These are phyloP conservation scores for Saxidomus purpurata DNA, from an alignment of 1,140 invertebrate species.

Conservation along the genomic window DNA sequence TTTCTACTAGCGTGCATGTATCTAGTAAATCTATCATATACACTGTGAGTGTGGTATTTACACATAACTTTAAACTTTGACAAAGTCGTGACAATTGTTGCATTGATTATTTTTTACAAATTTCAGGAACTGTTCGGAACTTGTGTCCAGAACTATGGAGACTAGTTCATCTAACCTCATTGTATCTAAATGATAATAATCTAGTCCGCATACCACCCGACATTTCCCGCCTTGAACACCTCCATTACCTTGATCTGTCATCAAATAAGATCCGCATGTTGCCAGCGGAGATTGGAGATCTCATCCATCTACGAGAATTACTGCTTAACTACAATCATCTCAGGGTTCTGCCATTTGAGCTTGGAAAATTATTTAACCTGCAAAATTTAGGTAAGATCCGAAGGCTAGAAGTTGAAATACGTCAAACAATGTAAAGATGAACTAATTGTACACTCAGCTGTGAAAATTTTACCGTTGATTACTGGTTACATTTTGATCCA, in stretches of 20 bases:
- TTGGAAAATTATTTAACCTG: constrained; percentile 99
- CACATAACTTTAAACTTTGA: too few relatives aligned
- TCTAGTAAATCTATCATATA: too few relatives aligned
- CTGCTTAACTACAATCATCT: constrained; percentile 97
- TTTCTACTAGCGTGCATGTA: too few relatives aligned
- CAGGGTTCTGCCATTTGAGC: constrained; percentile 96
- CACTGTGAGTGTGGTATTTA: too few relatives aligned
- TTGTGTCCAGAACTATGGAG: constrained; percentile 96
- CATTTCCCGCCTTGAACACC: constrained; percentile 93
- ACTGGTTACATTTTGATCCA: too few relatives aligned
- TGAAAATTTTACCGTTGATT: too few relatives aligned
- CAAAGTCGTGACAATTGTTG: too few relatives aligned
- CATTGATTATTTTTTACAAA: background rate
- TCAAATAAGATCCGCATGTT: constrained; percentile 95
- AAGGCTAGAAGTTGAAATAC: too few relatives aligned
- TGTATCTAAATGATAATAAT: constrained; percentile 98
- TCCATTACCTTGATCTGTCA: constrained; percentile 96
- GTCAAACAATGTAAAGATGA: too few relatives aligned
- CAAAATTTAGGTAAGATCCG: constrained; percentile 89
- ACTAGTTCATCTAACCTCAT: constrained; percentile 95
- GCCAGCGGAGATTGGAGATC: constrained; percentile 97
- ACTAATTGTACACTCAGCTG: too few relatives aligned
- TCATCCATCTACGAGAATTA: constrained; percentile 97
- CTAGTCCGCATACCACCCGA: constrained; percentile 95
- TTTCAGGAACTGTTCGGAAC: constrained; percentile 95